Percentiles rank a stretch among this genome's conserved stretches.
Conservation (phyloP, 2,797 vertebrate genomes). For the Cossypha caffra region DNA sequence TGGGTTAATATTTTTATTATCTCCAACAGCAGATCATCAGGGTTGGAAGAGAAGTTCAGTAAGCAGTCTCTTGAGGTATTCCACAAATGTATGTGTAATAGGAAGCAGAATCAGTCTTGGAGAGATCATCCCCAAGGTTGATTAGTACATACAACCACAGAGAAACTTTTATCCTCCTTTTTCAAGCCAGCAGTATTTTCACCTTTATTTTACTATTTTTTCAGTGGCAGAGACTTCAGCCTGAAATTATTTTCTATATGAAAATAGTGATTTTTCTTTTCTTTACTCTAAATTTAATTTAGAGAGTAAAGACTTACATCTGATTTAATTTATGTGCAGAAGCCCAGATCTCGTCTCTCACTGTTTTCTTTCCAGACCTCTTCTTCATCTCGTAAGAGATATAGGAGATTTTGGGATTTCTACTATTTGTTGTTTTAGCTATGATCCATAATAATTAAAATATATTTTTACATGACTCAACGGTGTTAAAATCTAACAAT, state of each 20-base stretch:
- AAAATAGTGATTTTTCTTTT: background rate
- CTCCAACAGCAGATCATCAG: background rate
- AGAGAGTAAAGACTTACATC: background rate
- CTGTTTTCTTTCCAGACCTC: background rate
- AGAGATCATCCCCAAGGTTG: background rate
- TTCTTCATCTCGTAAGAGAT: background rate
- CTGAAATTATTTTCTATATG: background rate
- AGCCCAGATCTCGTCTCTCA: background rate
- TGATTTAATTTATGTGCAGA: background rate
- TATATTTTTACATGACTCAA: background rate
- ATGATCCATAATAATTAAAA: rapidly evolving
- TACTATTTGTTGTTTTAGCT: background rate
- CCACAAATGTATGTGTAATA: background rate
- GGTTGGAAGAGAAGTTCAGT: background rate
- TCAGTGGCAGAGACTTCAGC: background rate
- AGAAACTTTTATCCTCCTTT: background rate
- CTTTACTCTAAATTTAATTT: background rate
- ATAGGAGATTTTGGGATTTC: background rate
- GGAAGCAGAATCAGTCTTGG: background rate
- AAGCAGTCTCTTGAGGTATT: background rate
- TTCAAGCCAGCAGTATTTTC: background rate
- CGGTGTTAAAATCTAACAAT: background rate
- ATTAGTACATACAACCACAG: background rate
- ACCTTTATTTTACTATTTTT: rapidly evolving
- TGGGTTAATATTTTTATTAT: background rate